Evolutionary conservation across 2,113 vertebrate species (phyloP).

Genomic region (Psittacus erithacus): DNA sequence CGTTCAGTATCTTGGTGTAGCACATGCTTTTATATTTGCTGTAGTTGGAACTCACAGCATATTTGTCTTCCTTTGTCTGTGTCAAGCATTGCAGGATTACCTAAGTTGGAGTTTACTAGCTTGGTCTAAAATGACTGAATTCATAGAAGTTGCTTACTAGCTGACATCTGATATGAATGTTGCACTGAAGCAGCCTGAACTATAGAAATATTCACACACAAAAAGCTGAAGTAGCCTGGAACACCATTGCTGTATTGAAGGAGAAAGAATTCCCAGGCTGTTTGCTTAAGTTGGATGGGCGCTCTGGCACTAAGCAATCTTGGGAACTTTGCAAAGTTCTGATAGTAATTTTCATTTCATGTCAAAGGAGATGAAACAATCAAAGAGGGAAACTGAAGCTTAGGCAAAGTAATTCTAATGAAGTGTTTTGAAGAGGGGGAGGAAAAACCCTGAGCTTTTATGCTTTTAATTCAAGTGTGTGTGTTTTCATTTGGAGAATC

Average conservation of each 20-base stretch:
- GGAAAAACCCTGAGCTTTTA: not conserved
- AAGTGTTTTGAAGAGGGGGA: not conserved
- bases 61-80: not conserved
- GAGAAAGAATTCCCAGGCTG: not conserved
- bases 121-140: not conserved
- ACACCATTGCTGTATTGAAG: not conserved
- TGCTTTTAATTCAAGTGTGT: not conserved
- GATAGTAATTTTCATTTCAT: constrained; percentile 53
- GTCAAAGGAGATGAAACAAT: constrained; percentile 57
- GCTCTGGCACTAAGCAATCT: not conserved
- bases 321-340: constrained; percentile 32
- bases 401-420: constrained; percentile 60
- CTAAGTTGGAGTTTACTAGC: not conserved
- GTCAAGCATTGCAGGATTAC: not conserved
- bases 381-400: constrained; percentile 21
- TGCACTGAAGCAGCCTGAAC: not conserved
- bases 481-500: not conserved
- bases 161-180: not conserved
- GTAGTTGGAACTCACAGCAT: not conserved
- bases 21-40: not conserved
- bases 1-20: not conserved
- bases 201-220: not conserved
- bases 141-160: not conserved
- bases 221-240: not conserved
- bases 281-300: not conserved